Evolutionary conservation across 2,113 vertebrate genomes (phyloP).

Genomic region (Acanthisitta chloris): DNA sequence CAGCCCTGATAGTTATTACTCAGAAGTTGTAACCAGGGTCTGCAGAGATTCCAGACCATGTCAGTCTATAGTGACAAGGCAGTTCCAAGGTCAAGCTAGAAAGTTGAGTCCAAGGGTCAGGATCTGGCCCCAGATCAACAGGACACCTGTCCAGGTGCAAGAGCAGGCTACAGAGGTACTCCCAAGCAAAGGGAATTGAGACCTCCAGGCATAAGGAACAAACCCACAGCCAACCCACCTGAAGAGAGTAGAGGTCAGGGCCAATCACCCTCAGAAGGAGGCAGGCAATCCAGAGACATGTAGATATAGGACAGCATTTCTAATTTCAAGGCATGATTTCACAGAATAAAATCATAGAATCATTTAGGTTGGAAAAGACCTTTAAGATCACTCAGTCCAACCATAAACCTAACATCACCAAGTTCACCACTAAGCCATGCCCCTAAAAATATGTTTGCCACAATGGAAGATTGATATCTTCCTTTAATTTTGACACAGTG

Average conservation of each 20-base stretch:
- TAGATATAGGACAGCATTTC: neutral
- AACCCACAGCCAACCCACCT: neutral
- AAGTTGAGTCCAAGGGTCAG: neutral
- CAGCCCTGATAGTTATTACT: neutral
- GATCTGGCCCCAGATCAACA: neutral
- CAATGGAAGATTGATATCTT: neutral
- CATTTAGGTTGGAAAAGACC: neutral
- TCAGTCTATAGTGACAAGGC: neutral
- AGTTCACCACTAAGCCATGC: neutral
- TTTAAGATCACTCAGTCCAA: neutral
- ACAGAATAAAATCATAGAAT: neutral
- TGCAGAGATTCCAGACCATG: neutral
- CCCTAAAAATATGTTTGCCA: neutral
- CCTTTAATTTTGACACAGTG: neutral
- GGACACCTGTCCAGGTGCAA: neutral
- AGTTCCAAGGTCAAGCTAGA: neutral
- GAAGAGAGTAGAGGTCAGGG: neutral
- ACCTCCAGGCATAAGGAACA: neutral
- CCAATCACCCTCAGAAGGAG: neutral
- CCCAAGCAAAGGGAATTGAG: neutral
- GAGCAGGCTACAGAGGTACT: neutral
- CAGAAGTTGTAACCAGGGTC: neutral
- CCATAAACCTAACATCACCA: neutral
- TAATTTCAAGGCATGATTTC: neutral
- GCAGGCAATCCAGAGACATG: neutral